Conservation (phyloP, 35 echinoderm and acorn worm genomes). For the Ophiothrix spiculata region DNA sequence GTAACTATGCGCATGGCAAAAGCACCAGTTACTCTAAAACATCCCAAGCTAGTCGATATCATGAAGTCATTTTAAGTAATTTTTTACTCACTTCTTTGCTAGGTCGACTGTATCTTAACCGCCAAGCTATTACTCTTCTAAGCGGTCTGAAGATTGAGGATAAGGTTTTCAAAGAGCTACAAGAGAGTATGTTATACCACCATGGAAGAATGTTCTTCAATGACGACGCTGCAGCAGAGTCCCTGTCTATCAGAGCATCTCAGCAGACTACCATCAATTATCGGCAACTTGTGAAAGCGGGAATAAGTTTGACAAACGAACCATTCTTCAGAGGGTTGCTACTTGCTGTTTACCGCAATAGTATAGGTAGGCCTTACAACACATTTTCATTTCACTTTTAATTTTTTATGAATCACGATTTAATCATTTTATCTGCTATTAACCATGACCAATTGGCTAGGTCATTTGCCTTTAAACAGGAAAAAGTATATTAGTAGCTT, state of each 20-base stretch:
- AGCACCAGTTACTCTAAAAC: background rate
- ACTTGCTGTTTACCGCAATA: background rate
- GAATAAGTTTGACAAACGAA: conserved; percentile 7
- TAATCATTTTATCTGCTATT: background rate
- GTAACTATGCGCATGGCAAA: background rate
- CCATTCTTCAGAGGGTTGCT: conserved; percentile 25
- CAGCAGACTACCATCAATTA: background rate
- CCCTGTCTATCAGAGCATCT: background rate
- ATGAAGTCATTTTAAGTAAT: background rate
- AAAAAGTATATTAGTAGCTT: background rate
- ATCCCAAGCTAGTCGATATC: background rate
- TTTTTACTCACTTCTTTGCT: background rate
- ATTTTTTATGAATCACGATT: background rate
- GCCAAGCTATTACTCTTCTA: conserved; percentile 23
- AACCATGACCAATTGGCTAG: background rate
- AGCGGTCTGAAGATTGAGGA: background rate
- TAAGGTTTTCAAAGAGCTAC: background rate
- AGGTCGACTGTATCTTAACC: conserved; percentile 23
- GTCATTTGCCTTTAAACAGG: background rate
- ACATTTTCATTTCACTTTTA: background rate
- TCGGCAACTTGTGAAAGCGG: background rate
- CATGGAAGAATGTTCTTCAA: background rate
- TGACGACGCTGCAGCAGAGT: background rate
- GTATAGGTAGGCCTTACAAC: background rate
- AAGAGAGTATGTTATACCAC: background rate